These are phyloP conservation scores for Oryzias javanicus DNA, from an alignment of 2,113 vertebrate species.

Conservation along the genomic window DNA sequence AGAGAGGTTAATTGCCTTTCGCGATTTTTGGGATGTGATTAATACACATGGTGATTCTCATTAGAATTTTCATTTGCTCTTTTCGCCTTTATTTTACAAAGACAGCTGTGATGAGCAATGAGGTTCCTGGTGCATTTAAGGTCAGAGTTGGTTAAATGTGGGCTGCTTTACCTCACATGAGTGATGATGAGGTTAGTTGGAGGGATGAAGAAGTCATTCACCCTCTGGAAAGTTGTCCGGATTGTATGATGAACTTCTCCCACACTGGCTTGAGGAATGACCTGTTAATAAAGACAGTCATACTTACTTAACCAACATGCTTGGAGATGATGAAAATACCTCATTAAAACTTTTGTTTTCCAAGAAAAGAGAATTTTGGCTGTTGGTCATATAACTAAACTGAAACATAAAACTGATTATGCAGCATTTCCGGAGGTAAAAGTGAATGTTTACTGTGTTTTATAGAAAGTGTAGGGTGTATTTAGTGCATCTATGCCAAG, in stretches of 20 bases:
- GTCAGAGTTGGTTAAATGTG: conserved; percentile 24
- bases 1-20: conserved; percentile 67
- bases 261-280: conserved; percentile 88
- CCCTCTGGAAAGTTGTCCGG: conserved; percentile 83
- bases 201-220: conserved; percentile 92
- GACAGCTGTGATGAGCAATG: conserved; percentile 27
- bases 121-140: conserved; percentile 15
- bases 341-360: not conserved
- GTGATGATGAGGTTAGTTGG: conserved; percentile 97
- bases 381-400: no score
- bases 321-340: not conserved
- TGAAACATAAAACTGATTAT: no score
- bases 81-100: conserved; percentile 41
- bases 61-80: conserved; percentile 63
- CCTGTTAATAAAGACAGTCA: conserved; percentile 66
- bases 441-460: no score
- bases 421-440: no score
- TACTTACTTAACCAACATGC: not conserved
- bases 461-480: no score
- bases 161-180: conserved; percentile 85
- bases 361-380: no score
- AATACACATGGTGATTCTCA: conserved; percentile 54
- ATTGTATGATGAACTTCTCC: conserved; percentile 83
- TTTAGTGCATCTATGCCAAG: no score
- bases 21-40: conserved; percentile 32